These are phyloP conservation scores for Actinemys pallida DNA, from an alignment of 2,113 vertebrate species.

Conservation along the genomic window DNA sequence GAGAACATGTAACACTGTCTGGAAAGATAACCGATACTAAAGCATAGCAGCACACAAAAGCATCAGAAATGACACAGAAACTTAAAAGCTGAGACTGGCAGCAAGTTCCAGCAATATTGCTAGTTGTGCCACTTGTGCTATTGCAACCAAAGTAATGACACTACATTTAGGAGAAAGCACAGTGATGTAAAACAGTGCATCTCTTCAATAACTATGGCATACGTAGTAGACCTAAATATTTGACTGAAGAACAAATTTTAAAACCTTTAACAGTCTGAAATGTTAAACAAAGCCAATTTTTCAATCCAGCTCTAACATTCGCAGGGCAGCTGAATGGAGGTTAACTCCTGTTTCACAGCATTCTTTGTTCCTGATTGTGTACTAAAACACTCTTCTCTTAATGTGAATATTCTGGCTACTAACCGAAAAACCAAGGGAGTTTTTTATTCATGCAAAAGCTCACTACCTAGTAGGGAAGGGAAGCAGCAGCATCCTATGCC, in stretches of 20 bases:
- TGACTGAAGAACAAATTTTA: background rate
- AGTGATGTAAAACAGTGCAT: conserved; percentile 53
- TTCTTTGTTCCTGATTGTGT: conserved; percentile 62
- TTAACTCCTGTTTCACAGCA: conserved; percentile 73
- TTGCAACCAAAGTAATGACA: conserved; percentile 51
- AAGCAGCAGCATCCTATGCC: conserved; percentile 49
- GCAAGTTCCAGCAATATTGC: conserved; percentile 57
- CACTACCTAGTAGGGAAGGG: background rate
- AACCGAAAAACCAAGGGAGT: conserved; percentile 42
- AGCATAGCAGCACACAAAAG: conserved; percentile 71
- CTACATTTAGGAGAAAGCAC: conserved; percentile 22
- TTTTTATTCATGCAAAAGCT: conserved; percentile 55
- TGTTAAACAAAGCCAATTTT: conserved; percentile 26
- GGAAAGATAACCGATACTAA: conserved; percentile 58
- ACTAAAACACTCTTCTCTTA: conserved; percentile 64
- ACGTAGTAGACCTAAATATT: background rate
- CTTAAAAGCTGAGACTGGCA: conserved; percentile 68
- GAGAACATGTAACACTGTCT: conserved; percentile 70
- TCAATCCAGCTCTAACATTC: conserved; percentile 30
- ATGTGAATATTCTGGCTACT: conserved; percentile 55
- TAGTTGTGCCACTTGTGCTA: conserved; percentile 52
- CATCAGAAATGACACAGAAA: conserved; percentile 55
- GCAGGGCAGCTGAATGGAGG: conserved; percentile 61
- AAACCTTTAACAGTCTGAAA: conserved; percentile 44
- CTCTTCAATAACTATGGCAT: background rate